phyloP scores from a whole-genome alignment of 2,888 invertebrate species.

The Drosophila lutescens region DNA sequence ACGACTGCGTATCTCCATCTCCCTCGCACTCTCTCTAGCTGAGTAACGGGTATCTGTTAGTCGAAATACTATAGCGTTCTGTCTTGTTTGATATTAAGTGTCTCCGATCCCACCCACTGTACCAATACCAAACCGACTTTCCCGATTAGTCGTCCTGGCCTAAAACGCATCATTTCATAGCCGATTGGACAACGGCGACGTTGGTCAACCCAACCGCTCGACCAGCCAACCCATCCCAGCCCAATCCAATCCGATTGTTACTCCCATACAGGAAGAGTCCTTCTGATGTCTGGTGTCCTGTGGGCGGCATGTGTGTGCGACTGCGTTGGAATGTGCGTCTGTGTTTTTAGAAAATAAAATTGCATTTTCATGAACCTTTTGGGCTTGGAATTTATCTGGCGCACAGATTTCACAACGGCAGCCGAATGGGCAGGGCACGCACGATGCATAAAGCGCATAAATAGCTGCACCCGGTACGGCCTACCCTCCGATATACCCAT shows the following conservation, averaged over 20 bases:
- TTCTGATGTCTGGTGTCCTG: constrained; percentile 27
- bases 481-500: constrained; percentile 6
- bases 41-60: no score
- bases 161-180: constrained; percentile 74
- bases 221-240: constrained; percentile 8
- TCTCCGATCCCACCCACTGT: constrained; percentile 33
- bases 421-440: constrained; percentile 65
- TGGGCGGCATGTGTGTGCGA: constrained; percentile 26
- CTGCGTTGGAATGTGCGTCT: constrained; percentile 56
- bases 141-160: constrained; percentile 72
- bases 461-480: constrained; percentile 65
- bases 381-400: constrained; percentile 73
- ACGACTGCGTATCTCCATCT: no score
- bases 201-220: constrained; percentile 54
- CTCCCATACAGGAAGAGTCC: constrained; percentile 49
- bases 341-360: constrained; percentile 82
- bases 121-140: constrained; percentile 42
- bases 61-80: no score
- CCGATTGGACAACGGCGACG: constrained; percentile 71
- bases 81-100: no score
- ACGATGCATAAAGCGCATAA: constrained; percentile 78
- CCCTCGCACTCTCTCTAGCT: no score
- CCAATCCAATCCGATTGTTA: constrained; percentile 39
- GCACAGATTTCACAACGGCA: constrained; percentile 73
- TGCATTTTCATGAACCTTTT: constrained; percentile 83